Percentiles rank a stretch among this genome's conserved stretches.
These are phyloP conservation scores for Hymenochirus boettgeri DNA, from an alignment of 2,113 vertebrate genomes.

Conservation along the genomic window DNA sequence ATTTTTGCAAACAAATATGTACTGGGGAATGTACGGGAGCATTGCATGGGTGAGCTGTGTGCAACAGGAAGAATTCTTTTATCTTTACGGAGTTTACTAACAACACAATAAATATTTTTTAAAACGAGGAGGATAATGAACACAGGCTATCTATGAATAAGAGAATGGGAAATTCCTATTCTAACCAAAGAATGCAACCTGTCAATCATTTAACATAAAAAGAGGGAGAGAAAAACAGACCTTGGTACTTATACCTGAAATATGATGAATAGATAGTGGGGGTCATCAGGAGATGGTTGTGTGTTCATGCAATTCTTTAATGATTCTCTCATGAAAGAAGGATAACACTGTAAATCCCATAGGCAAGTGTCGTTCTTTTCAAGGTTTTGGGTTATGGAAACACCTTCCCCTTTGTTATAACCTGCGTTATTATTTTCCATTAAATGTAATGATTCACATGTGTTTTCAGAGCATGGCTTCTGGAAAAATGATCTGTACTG, in stretches of 20 bases:
- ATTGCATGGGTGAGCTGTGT: too few species aligned
- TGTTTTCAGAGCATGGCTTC: background rate
- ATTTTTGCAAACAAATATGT: too few species aligned
- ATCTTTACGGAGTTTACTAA: too few species aligned
- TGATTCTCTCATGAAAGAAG: conserved; percentile 71
- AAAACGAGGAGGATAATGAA: too few species aligned
- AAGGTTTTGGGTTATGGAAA: conserved; percentile 63
- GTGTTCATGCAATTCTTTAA: conserved; percentile 66
- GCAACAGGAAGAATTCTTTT: too few species aligned
- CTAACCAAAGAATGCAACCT: too few species aligned
- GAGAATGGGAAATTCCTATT: too few species aligned
- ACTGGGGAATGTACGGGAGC: too few species aligned
- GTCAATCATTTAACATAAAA: too few species aligned
- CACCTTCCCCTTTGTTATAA: background rate
- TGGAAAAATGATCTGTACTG: background rate
- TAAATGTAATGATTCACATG: background rate
- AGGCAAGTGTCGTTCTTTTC: conserved; percentile 70
- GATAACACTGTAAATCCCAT: conserved; percentile 66
- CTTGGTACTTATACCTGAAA: conserved; percentile 74
- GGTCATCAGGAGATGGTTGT: conserved; percentile 58
- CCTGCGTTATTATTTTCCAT: background rate
- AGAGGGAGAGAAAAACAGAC: background rate
- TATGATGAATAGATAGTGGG: conserved; percentile 76
- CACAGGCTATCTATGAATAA: too few species aligned
- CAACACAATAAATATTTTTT: too few species aligned